Percentiles rank a stretch among this genome's conserved stretches.
Conservation (phyloP, 2,113 vertebrate species). For the Leptocoma aspasia region DNA sequence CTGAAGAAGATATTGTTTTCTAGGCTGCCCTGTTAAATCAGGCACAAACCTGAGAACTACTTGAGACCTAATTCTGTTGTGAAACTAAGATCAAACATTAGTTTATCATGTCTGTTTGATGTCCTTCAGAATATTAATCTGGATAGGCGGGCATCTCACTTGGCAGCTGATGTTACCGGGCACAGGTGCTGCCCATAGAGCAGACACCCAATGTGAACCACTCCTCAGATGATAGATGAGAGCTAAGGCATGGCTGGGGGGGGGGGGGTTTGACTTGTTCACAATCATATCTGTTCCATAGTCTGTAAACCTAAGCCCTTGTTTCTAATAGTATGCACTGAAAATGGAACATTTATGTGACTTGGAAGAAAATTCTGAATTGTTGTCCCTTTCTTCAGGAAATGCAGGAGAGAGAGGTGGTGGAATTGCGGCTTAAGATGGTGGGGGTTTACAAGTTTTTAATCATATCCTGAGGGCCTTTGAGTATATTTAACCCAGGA, state of each 20-base stretch:
- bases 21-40: not conserved
- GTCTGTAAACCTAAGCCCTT: not conserved
- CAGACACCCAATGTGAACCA: not conserved
- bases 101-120: not conserved
- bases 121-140: not conserved
- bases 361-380: not conserved
- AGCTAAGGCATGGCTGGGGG: not conserved
- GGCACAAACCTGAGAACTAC: not conserved
- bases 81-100: not conserved
- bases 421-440: not conserved
- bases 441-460: not conserved
- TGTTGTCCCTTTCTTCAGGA: not conserved
- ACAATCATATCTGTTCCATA: not conserved
- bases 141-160: accelerated
- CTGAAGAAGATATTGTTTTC: not conserved
- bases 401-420: not conserved
- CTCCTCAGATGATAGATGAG: not conserved
- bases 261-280: not conserved
- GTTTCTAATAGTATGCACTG: not conserved
- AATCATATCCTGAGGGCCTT: not conserved
- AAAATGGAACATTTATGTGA: not conserved
- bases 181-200: accelerated
- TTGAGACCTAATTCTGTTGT: not conserved
- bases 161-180: not conserved
- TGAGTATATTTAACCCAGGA: not conserved